These are phyloP conservation scores for Natrix natrix DNA, from an alignment of 2,797 vertebrate species.

Conservation along the genomic window DNA sequence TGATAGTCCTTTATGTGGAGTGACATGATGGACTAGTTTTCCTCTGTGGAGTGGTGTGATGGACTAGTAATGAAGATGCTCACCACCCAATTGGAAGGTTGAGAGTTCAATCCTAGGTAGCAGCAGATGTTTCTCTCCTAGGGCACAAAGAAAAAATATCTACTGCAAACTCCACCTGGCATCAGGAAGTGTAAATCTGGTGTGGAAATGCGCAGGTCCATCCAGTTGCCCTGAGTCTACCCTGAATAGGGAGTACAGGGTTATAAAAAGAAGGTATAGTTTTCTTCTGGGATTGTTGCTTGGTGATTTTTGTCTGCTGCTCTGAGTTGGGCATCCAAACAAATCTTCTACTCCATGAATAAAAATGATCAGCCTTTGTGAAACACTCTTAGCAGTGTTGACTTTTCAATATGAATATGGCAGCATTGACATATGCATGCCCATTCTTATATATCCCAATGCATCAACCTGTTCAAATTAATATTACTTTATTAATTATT, in stretches of 20 bases:
- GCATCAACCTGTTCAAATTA: background rate
- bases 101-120: background rate
- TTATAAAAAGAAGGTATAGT: background rate
- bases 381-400: background rate
- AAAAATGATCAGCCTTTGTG: background rate
- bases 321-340: background rate
- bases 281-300: background rate
- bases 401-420: background rate
- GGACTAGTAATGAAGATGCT: background rate
- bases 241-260: background rate
- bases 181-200: background rate
- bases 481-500: background rate
- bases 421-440: background rate
- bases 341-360: background rate
- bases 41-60: background rate
- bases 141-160: background rate
- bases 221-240: background rate
- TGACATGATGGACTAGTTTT: background rate
- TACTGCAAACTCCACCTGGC: background rate
- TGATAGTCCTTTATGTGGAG: background rate
- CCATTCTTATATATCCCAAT: background rate
- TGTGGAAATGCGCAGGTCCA: background rate
- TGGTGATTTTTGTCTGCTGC: background rate
- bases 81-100: background rate
- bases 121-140: background rate